Base-by-base conservation (phyloP, 2,888 invertebrate species). In the Clivina fossor region DNA sequence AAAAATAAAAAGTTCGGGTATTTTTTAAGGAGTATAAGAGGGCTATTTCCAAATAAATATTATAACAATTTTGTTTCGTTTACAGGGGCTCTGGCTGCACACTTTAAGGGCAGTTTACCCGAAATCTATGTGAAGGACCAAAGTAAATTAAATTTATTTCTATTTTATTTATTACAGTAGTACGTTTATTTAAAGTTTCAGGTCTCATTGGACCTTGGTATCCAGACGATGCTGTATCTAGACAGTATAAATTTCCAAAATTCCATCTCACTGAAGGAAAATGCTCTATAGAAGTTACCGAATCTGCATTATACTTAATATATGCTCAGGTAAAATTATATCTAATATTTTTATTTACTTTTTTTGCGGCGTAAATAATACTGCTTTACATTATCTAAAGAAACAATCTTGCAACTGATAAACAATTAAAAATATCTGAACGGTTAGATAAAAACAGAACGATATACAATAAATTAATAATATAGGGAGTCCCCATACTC, bases 1-100 rank as follows among this genome's bases (percentile, higher is more conserved):
- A 53, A 55, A 47, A 47, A 18, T 47, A 55, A 55, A 55, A 55
- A 55, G 55, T 55, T 55, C 47, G 55, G 55, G 55, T 55, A 55
- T 55, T 55, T 55, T 46, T 38, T 46, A 44, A 35, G 53, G 53
- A 53, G 26, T 44, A 44, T 44, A 30, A 18, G n/a, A 28, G 44
- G 19, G 32, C 13, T 16, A 30, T 16, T 30, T 30, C n/a, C 16
- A 19, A 30, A 16, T 28, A 32, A 20, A 20, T 47, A 22, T 47
- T 44, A 8, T 47, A 37, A 54, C 35, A 44, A 43, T 19, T 11
- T 18, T 18, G 9, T 37, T 15, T 20, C 15, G 9, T 41, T 55
- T 38, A 30, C 32, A 55, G 55, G 55, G 19, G 30, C 55, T 2
- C 30, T 55, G 2, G 55, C 40, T 40, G 55, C 47, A 9, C 55